phyloP scores from a whole-genome alignment of 1,140 invertebrate species.

The Caligus rogercresseyi region DNA sequence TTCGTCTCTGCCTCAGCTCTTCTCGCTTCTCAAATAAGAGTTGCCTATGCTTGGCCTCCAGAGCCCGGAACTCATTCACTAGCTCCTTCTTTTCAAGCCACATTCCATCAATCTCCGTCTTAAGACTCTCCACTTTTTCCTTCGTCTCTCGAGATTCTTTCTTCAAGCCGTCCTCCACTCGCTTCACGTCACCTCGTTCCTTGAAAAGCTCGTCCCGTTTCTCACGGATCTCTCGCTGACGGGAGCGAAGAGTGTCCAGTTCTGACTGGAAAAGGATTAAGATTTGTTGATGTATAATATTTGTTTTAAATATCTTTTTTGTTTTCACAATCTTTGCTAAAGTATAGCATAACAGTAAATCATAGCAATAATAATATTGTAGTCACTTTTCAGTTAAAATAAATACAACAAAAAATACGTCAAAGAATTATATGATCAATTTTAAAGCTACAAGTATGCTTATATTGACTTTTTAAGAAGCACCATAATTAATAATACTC shows the following conservation, averaged over 20 bases:
- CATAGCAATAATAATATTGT: too few species aligned
- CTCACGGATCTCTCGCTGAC: neutral
- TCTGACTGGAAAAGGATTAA: constrained; percentile 1
- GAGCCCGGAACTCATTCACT: constrained; percentile 25
- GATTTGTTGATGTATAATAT: neutral
- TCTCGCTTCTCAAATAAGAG: constrained; percentile 24
- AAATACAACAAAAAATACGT: too few species aligned
- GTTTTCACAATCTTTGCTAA: too few species aligned
- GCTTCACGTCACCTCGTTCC: constrained; percentile 5
- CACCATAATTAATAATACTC: too few species aligned
- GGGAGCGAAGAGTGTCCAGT: neutral
- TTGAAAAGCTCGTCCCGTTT: constrained; percentile 1
- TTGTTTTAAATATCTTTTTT: neutral
- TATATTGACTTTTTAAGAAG: too few species aligned
- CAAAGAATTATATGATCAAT: too few species aligned
- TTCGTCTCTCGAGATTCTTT: constrained; percentile 6
- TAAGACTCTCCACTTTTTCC: neutral
- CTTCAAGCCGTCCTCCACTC: constrained; percentile 4
- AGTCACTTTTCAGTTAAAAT: too few species aligned
- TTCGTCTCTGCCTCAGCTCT: constrained; percentile 24
- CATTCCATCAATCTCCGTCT: constrained; percentile 27
- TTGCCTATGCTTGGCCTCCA: constrained; percentile 26
- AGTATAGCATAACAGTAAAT: too few species aligned
- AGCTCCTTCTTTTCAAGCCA: constrained; percentile 26
- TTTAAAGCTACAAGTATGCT: too few species aligned